Conservation (phyloP, 2,797 vertebrate genomes). For the Streptopelia turtur region DNA sequence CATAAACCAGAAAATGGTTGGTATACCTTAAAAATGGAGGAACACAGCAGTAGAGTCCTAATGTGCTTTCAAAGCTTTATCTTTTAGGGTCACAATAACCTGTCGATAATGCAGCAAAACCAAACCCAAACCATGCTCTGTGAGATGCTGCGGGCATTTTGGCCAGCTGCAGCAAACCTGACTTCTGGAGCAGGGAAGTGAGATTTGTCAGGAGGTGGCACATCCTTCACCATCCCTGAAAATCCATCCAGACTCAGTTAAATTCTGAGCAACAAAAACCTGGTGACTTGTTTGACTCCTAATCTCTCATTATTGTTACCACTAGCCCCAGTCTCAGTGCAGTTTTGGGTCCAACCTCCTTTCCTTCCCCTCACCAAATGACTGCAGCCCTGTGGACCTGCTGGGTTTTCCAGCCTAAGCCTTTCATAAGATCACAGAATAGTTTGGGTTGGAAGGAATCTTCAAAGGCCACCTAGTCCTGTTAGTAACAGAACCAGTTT, state of each 20-base stretch:
- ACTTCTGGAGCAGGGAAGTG: background rate
- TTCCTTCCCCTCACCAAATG: background rate
- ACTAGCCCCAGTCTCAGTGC: background rate
- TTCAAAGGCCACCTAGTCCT: too few relatives aligned
- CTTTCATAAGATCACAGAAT: background rate
- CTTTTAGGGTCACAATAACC: background rate
- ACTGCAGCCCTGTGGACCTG: rapidly evolving
- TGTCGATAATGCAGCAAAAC: background rate
- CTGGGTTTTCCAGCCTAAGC: background rate
- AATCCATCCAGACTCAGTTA: background rate
- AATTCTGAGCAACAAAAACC: background rate
- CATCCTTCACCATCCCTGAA: background rate
- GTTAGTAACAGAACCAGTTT: too few relatives aligned
- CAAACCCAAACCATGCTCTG: background rate
- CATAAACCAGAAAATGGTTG: background rate
- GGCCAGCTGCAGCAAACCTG: background rate
- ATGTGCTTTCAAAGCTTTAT: background rate
- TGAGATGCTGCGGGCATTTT: background rate
- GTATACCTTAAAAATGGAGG: background rate
- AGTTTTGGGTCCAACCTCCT: background rate
- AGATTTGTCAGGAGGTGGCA: background rate
- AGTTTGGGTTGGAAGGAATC: too few relatives aligned
- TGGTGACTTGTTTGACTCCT: background rate
- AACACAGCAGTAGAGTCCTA: background rate
- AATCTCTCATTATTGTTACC: rapidly evolving